Evolutionary conservation across 1,140 invertebrate genomes (phyloP).

Genomic region (Heliconius eleuchia): DNA sequence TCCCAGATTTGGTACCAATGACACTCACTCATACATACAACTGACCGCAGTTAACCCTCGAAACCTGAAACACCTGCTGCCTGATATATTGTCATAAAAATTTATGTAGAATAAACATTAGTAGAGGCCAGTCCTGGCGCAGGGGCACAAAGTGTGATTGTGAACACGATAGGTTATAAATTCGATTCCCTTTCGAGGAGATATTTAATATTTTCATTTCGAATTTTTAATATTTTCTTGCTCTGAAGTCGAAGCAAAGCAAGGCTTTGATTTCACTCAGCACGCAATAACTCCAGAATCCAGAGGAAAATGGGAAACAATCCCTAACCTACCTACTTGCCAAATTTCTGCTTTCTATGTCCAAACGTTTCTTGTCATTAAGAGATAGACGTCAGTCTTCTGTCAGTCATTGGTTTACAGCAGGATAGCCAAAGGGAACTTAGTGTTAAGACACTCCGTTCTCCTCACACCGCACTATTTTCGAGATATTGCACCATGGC

Average conservation of each 20-base stretch:
- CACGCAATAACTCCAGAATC: background rate
- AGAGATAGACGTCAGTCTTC: too few species aligned
- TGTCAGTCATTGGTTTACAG: background rate
- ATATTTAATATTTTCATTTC: background rate
- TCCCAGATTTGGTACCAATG: conserved; percentile 39
- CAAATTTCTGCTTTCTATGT: too few species aligned
- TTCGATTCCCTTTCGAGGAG: background rate
- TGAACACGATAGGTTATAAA: background rate
- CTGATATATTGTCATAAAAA: background rate
- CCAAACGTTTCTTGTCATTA: too few species aligned
- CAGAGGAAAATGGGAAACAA: background rate
- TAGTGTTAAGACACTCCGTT: background rate
- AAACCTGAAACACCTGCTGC: conserved; percentile 34
- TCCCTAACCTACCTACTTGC: too few species aligned
- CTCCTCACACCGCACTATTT: background rate
- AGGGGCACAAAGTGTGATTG: background rate
- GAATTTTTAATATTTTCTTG: background rate
- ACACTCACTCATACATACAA: conserved; percentile 34
- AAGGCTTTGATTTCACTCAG: background rate
- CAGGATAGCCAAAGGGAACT: background rate
- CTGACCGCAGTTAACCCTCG: conserved; percentile 35
- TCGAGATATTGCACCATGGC: too few species aligned
- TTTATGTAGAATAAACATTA: background rate
- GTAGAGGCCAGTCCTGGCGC: background rate
- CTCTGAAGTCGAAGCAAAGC: background rate